Percentiles rank a stretch among this genome's conserved stretches.
These are phyloP conservation scores for Rhadina sibilatrix DNA, from an alignment of 2,113 vertebrate genomes.

Conservation along the genomic window DNA sequence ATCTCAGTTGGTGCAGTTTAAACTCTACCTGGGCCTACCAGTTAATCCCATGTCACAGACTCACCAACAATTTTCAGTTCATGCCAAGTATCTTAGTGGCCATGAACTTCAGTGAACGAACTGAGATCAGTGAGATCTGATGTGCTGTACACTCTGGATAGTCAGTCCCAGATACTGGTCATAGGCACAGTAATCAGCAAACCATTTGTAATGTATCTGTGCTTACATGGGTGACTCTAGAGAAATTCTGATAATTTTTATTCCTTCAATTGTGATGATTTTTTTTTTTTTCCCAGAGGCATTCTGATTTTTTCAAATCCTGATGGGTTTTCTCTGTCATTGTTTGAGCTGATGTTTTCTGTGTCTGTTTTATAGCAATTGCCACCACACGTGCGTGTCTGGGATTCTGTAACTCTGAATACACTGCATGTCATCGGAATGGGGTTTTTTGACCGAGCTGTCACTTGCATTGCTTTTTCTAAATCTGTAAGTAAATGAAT, in stretches of 20 bases:
- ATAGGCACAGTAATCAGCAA: background rate
- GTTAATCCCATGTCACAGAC: background rate
- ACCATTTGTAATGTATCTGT: background rate
- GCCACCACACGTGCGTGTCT: conserved; percentile 93
- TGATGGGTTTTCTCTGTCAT: background rate
- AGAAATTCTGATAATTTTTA: background rate
- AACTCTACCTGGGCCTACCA: background rate
- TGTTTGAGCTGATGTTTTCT: background rate
- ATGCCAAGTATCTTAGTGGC: background rate
- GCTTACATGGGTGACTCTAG: background rate
- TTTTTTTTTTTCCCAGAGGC: background rate
- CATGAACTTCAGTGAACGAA: background rate
- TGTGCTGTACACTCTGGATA: fast-evolving
- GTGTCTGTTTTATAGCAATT: conserved; percentile 78
- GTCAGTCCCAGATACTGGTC: background rate
- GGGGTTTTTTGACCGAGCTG: conserved; percentile 91
- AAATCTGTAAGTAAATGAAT: conserved; percentile 88
- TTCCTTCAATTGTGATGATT: background rate
- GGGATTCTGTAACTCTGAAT: conserved; percentile 96
- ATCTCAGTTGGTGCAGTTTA: background rate
- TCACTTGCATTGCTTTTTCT: conserved; percentile 95
- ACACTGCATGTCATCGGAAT: conserved; percentile 92
- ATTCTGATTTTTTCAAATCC: background rate
- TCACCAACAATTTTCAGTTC: background rate
- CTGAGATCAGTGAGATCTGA: background rate